Evolutionary conservation across 2,888 invertebrate genomes (phyloP).

Genomic region (Amphipoea lucens): DNA sequence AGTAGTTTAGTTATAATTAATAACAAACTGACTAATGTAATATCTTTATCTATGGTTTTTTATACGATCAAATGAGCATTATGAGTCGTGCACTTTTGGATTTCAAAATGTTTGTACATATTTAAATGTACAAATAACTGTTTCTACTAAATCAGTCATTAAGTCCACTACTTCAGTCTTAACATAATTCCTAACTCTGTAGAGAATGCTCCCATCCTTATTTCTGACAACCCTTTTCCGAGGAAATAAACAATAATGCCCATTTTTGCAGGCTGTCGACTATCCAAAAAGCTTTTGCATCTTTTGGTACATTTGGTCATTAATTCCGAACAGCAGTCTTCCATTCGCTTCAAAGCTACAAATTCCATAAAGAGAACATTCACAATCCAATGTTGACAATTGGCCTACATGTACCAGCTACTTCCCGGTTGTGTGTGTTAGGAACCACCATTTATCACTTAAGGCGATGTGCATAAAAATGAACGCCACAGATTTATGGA

Average conservation of each 20-base stretch:
- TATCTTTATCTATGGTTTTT: too few relatives aligned
- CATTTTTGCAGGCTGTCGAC: background rate
- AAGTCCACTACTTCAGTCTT: background rate
- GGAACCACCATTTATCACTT: constrained; percentile 80
- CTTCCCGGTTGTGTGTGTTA: constrained; percentile 78
- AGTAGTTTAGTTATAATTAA: too few relatives aligned
- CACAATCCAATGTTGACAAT: constrained; percentile 70
- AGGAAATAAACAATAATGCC: background rate
- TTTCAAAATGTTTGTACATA: background rate
- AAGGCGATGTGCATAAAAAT: constrained; percentile 74
- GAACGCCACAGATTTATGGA: constrained; percentile 74
- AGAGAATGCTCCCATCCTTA: background rate
- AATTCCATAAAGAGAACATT: constrained; percentile 25
- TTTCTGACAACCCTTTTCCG: background rate
- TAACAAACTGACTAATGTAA: too few relatives aligned
- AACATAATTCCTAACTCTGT: background rate
- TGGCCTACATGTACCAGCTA: constrained; percentile 68
- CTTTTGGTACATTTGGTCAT: background rate
- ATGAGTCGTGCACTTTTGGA: too few relatives aligned
- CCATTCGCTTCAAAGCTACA: background rate
- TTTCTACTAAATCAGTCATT: background rate
- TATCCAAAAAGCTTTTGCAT: background rate
- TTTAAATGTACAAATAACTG: background rate
- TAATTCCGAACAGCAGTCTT: background rate
- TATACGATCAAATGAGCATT: too few relatives aligned